These are phyloP conservation scores for Epistrophella euchroma DNA, from an alignment of 2,888 invertebrate species.

Conservation along the genomic window DNA sequence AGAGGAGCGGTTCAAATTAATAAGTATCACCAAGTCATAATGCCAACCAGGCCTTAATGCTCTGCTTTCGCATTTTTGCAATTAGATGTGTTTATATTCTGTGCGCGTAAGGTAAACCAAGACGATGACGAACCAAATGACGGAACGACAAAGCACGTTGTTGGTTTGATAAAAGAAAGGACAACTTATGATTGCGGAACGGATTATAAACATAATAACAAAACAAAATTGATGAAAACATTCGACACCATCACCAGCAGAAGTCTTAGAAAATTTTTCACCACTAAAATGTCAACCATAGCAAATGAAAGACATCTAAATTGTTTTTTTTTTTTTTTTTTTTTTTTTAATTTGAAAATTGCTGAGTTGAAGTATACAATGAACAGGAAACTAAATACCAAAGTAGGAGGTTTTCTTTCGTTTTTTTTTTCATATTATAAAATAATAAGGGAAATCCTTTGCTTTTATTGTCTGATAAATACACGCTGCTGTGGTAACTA, in stretches of 20 bases:
- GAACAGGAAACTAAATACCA: conserved; percentile 56
- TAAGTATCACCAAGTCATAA: conserved; percentile 22
- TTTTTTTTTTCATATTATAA: not conserved
- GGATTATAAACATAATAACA: conserved; percentile 46
- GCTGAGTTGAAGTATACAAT: conserved; percentile 21
- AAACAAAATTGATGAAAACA: conserved; percentile 56
- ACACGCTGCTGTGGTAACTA: conserved; percentile 17
- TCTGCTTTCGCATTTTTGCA: conserved; percentile 40
- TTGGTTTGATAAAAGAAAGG: not conserved
- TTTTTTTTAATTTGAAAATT: conserved; percentile 52
- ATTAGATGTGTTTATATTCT: conserved; percentile 47
- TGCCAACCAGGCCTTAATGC: conserved; percentile 28
- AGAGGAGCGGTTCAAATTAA: conserved; percentile 27
- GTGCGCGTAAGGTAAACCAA: conserved; percentile 24
- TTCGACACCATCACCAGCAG: conserved; percentile 70
- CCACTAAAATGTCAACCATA: conserved; percentile 39
- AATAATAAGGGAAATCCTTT: conserved; percentile 50
- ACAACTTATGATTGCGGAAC: conserved; percentile 38
- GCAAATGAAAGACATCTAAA: conserved; percentile 37
- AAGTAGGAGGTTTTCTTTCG: conserved; percentile 28
- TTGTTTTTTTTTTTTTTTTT: conserved; percentile 3
- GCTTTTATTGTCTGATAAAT: conserved; percentile 5
- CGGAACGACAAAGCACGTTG: not conserved
- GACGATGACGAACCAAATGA: not conserved
- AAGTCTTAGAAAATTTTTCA: conserved; percentile 67